A percentile compares a stretch with the other conserved stretches of the same genome.
Conservation (phyloP, 2,888 invertebrate genomes). For the Charanyca ferruginea region DNA sequence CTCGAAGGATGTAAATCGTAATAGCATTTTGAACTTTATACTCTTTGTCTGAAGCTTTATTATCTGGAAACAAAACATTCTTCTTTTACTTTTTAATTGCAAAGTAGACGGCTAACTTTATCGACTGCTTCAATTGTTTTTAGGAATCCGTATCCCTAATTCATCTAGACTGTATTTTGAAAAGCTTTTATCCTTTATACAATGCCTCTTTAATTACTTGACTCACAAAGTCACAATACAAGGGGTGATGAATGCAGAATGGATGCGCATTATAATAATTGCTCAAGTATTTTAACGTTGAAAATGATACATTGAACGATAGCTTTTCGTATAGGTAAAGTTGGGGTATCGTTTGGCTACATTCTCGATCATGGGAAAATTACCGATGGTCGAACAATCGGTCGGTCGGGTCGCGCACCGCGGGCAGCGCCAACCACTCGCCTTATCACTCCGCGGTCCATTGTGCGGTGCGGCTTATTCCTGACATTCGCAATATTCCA, state of each 20-base stretch:
- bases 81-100: conserved; percentile 84
- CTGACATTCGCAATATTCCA: conserved; percentile 83
- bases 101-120: conserved; percentile 79
- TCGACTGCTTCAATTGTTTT: conserved; percentile 75
- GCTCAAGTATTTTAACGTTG: conserved; percentile 42
- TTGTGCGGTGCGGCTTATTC: conserved; percentile 77
- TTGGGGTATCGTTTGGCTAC: conserved; percentile 75
- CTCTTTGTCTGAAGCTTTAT: conserved; percentile 74
- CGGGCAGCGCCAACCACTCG: conserved; percentile 59
- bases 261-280: conserved; percentile 41
- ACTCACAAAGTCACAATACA: conserved; percentile 26
- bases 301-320: conserved; percentile 72
- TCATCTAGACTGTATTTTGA: conserved; percentile 63
- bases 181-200: conserved; percentile 55
- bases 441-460: conserved; percentile 79
- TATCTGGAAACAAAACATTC: conserved; percentile 74
- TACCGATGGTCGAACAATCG: conserved; percentile 80
- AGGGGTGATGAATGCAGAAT: conserved; percentile 27
- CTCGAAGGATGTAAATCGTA: conserved; percentile 78
- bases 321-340: conserved; percentile 71
- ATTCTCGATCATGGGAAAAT: conserved; percentile 85
- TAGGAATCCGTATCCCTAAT: conserved; percentile 69
- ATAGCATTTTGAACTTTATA: conserved; percentile 79
- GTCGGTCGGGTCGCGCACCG: conserved; percentile 64
- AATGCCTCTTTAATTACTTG: conserved; percentile 53